Evolutionary conservation across 2,797 vertebrate genomes (phyloP).

Genomic region (Coccyzus lansbergi): DNA sequence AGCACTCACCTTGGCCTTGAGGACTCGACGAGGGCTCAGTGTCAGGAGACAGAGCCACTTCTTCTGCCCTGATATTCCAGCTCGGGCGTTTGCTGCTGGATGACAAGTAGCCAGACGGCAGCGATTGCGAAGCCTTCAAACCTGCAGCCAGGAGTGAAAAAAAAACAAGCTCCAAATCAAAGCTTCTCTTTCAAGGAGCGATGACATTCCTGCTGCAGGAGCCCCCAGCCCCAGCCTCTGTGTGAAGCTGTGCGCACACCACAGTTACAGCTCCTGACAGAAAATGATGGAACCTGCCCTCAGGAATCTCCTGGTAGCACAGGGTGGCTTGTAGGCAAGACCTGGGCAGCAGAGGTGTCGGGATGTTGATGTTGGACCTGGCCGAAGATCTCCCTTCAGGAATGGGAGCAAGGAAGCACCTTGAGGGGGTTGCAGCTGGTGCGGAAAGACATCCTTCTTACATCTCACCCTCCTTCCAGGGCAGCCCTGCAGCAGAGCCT

Average conservation of each 20-base stretch:
- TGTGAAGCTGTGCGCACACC: too few relatives aligned
- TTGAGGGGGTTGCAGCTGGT: too few relatives aligned
- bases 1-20: not conserved
- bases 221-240: accelerated
- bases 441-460: accelerated
- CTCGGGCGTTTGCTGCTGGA: accelerated
- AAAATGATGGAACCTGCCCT: too few relatives aligned
- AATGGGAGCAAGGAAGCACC: accelerated
- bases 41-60: not conserved
- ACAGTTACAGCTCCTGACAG: too few relatives aligned
- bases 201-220: not conserved
- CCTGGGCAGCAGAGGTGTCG: too few relatives aligned
- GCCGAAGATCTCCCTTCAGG: not conserved
- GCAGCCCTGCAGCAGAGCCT: accelerated
- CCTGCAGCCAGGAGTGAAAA: not conserved
- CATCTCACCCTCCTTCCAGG: not conserved
- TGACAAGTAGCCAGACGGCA: not conserved
- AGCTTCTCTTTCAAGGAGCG: not conserved
- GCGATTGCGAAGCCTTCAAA: not conserved
- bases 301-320: too few relatives aligned
- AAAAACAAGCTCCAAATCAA: not conserved
- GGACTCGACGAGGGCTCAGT: too few relatives aligned
- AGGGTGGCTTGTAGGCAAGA: not conserved
- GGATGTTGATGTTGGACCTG: not conserved
- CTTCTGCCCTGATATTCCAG: not conserved